phyloP scores from a whole-genome alignment of 2,888 invertebrate genomes.

The Archips xylosteana region DNA sequence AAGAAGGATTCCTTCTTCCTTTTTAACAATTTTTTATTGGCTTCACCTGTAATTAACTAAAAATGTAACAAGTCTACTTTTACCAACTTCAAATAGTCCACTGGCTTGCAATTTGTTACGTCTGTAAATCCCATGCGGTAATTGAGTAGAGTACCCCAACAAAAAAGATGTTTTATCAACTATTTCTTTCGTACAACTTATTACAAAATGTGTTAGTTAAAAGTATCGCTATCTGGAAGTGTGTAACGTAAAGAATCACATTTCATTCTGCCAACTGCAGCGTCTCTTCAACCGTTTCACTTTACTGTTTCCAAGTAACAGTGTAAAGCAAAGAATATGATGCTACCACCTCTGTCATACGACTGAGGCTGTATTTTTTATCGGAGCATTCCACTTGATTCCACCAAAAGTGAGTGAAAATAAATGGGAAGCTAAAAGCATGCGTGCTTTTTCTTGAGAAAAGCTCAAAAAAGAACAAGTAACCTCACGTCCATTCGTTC shows the following conservation, averaged over 20 bases:
- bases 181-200: too few relatives aligned
- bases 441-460: neutral
- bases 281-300: neutral
- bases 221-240: neutral
- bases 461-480: neutral
- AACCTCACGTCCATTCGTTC: neutral
- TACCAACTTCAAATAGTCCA: too few relatives aligned
- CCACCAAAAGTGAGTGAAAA: neutral
- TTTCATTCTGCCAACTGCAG: neutral
- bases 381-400: neutral
- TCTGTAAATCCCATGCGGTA: too few relatives aligned
- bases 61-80: too few relatives aligned
- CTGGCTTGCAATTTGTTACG: too few relatives aligned
- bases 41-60: too few relatives aligned
- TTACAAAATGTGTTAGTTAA: neutral
- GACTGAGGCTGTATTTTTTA: neutral
- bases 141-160: too few relatives aligned
- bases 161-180: too few relatives aligned
- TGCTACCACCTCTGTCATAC: neutral
- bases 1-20: too few relatives aligned
- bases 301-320: conserved; percentile 1
- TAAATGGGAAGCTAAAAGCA: neutral
- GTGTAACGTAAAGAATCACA: neutral
- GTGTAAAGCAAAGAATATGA: neutral
- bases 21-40: too few relatives aligned